Evolutionary conservation across 2,797 vertebrate genomes (phyloP), one percentile per base, ranked within the genome.

Genomic region (Myotis planiceps): DNA sequence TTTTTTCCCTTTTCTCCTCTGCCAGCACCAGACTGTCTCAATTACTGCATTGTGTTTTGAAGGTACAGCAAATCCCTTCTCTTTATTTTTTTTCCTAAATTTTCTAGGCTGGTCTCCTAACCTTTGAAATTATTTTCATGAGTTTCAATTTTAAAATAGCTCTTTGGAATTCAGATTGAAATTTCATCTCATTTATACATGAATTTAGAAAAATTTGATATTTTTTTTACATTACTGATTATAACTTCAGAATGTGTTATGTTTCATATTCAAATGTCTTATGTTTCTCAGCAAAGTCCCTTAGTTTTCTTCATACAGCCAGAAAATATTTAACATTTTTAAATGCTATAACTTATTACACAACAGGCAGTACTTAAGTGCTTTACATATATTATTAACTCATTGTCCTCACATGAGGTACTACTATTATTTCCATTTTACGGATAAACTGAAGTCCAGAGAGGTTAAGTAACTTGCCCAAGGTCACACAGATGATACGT

Each of bases 1-100:
- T 75, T 90, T 87, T 84, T 84, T 58, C 66, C 80, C 68, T 89
- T 87, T 93, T 75, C 37, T 93, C 32, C 13, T 92, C 71, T 94
- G 71, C 71, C 76, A 87, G 58, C 76, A 81, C 37, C 29, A 81
- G 71, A 75, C 42, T 69, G 34, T 53, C 78, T 92, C 84, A 76
- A 92, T 94, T 89, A 92, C 10, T 78, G 80, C 34, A 42, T 25
- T 80, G 34, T 71, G 6, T 51, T 71, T 72, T 86, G 79, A 45
- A 60, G 29, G 34, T 49, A 82, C 69, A 27, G 29, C 29, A 92
- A 92, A 83, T 80, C 49, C 47, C 39, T 78, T 94, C 55, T 82
- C 49, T 68, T 93, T 68, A 72, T 78, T 79, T 37, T 29, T 72
- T 12, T 4, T 14, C 19, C 65, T 88, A 65, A 72, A 65, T 83